phyloP scores from a whole-genome alignment of 2,888 invertebrate genomes.

The Neuroscelio doddi region DNA sequence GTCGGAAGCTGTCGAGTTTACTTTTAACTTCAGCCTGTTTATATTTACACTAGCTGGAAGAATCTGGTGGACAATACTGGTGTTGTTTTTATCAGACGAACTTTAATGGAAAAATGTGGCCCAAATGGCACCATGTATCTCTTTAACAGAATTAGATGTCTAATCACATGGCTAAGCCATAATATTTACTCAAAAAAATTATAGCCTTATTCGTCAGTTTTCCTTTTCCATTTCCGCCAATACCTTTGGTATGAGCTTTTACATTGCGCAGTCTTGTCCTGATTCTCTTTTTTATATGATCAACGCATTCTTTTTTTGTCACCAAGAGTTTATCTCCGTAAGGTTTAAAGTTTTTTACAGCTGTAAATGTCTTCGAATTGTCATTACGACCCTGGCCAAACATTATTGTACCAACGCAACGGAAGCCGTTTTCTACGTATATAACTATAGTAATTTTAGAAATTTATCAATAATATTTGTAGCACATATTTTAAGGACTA shows the following conservation, averaged over 20 bases:
- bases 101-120: background rate
- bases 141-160: background rate
- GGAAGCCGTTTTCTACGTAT: too few relatives aligned
- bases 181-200: background rate
- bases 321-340: background rate
- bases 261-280: background rate
- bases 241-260: background rate
- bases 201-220: background rate
- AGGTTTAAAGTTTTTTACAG: background rate
- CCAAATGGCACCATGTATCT: background rate
- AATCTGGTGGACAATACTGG: background rate
- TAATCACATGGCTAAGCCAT: background rate
- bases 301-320: background rate
- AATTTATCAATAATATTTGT: too few relatives aligned
- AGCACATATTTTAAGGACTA: too few relatives aligned
- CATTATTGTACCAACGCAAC: too few relatives aligned
- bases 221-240: background rate
- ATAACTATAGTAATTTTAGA: too few relatives aligned
- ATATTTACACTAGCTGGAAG: constrained; percentile 13
- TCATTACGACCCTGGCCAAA: too few relatives aligned
- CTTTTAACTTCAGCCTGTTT: constrained; percentile 13
- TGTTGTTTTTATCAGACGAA: background rate
- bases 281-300: background rate
- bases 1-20: constrained; percentile 4
- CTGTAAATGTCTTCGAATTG: background rate